Base-by-base conservation (phyloP, 30 jellyfish, hydroid and myxozoan genomes). In the Hydractinia echinata region DNA sequence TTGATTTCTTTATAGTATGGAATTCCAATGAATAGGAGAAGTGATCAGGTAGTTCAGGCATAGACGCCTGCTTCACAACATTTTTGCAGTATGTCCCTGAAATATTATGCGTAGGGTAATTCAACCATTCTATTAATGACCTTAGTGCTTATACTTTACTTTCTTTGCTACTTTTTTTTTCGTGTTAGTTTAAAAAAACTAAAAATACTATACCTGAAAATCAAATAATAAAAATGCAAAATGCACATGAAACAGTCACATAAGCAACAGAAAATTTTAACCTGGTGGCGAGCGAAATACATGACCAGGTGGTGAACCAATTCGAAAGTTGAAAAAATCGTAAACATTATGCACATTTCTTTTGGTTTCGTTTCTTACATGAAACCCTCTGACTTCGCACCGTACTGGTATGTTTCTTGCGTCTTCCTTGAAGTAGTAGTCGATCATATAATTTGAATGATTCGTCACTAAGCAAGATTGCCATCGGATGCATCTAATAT, bases 401-500 rank as follows among this genome's bases (percentile, higher is more conserved):
- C 74, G 19, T 8, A 64, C 74, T 64, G 74, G 74, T 7, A 64
- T 51, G 74, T n/a, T 51, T n/a, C 51, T 51, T n/a, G 19, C 51
- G 18, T 13, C 39, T 64, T 6, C 18, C 18, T 64, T 51, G 74
- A 64, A 64, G 74, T 64, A 64, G 39, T 64, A 64, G 39, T 64
- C 74, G 51, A 64, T 51, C 9, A 64, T 0, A 13, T n/a, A 64
- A 13, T 51, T 64, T 44, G 74, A 64, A 51, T 64, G 74, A 51
- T 64, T 64, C 51, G 74, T n/a, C 18, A 64, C 16, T 6, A 64
- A 51, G 39, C 9, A 7, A n/a, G 74, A 64, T 64, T 64, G 74
- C 74, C 74, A 64, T n/a, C 39, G 74, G 19, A 51, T 64, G 39
- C 74, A 64, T 64, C 74, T 64, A 64, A 64, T n/a, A 64, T 6